Base-by-base conservation (phyloP, 1,140 invertebrate genomes). In the Cyphomyrmex costatus region DNA sequence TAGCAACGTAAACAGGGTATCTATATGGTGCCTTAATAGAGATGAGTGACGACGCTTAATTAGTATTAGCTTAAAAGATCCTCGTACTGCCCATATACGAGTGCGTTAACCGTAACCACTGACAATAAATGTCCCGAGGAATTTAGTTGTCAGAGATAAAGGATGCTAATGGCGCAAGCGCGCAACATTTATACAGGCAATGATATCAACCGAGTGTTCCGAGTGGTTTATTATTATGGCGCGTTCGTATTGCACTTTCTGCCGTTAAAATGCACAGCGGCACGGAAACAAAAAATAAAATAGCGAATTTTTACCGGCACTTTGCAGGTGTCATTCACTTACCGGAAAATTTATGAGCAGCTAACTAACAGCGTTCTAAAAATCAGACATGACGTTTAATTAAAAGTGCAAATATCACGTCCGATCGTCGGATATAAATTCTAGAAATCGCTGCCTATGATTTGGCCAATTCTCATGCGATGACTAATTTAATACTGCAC, bases 1-100 rank as follows among this genome's bases (percentile, higher is more conserved):
- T 10, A 60, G n/a, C 53, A 16, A 56, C 56, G 10, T 61, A 58
- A 21, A 53, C 60, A 65, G 8, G n/a, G 10, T 21, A 68, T 82
- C 58, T 56, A 58, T 27, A 51, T n/a, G 14, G 7, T 12, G 58
- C 74, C 33, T 85, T 90, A 90, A 89, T 89, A 90, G 89, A 90
- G 89, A 90, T 85, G 85, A 89, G 85, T 56, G 89, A 87, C 85
- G 85, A 87, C 53, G 79, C 74, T 90, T 89, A 89, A 90, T 90
- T 90, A 84, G 73, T 83, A 79, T 87, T 89, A 89, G 74, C 84
- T 46, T 30, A 66, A 79, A 83, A 83, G 86, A 83, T 88, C 53
- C 89, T 70, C 51, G 65, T 46, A n/a, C 51, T 83, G 78, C 27
- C 78, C 70, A 30, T 58, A 61, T 46, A 36, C 19, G 60, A 74